Base-by-base conservation (phyloP, 2,888 invertebrate genomes). In the Netelia virgata region DNA sequence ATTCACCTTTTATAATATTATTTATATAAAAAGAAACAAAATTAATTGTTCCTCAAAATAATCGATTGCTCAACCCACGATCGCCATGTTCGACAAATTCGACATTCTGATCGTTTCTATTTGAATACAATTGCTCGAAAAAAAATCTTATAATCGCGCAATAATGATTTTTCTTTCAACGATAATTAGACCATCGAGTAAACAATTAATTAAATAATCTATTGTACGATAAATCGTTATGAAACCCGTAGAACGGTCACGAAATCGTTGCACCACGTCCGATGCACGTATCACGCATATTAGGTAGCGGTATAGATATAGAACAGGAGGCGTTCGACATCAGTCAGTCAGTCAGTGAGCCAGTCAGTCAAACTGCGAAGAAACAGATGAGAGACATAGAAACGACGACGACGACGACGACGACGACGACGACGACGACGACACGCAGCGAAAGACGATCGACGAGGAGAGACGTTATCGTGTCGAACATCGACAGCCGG, bases 401-500 rank as follows among this genome's bases (percentile, higher is more conserved):
- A 77, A 84, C 83, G 70, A 36, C 64, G 85, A 84, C 85, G 83
- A 75, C 83, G 87, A 74, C 73, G 81, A 82, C 87, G 89, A 90
- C 92, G 90, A 91, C 92, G 85, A 84, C 85, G 83, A 75, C 83
- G 87, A 74, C 73, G 81, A 82, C 87, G 89, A 90, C 92, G 90
- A 91, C 92, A 91, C 92, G 91, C 88, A 88, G 89, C 87, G 88
- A 89, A 92, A 69, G 53, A 64, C 83, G 83, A 83, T 83, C 83
- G 80, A 80, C 83, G 84, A 74, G 68, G 41, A 36, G 63, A 84
- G 86, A 92, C 93, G 92, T 92, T 93, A 93, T 93, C 93, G 92
- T 89, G 88, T 90, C 90, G 90, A 91, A 91, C 90, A 93, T 93
- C 93, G 92, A 92, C 92, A 92, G 90, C 84, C 90, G 88, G 91